Evolutionary conservation across 2,113 vertebrate genomes (phyloP).

Genomic region (Myrmecobius fasciatus): DNA sequence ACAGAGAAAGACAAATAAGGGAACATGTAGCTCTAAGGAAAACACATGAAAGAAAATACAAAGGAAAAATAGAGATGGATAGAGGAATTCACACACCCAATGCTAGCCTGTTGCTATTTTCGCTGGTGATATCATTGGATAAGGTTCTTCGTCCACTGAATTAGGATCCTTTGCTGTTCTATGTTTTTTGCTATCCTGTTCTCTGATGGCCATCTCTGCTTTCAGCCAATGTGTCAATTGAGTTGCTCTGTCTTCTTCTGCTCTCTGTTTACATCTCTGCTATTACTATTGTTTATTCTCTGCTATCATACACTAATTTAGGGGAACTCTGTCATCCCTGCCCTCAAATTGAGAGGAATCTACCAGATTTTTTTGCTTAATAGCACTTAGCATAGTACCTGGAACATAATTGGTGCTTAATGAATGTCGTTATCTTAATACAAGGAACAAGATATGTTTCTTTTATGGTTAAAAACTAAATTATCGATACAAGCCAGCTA

Average conservation of each 20-base stretch:
- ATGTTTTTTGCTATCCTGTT: neutral
- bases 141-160: neutral
- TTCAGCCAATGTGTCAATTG: neutral
- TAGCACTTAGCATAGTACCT: neutral
- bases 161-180: neutral
- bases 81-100: neutral
- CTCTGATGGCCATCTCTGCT: neutral
- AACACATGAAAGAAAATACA: neutral
- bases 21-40: neutral
- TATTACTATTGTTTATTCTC: neutral
- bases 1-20: neutral
- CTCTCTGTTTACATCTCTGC: neutral
- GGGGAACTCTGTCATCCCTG: neutral
- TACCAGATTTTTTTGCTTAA: neutral
- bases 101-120: neutral
- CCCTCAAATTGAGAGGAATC: neutral
- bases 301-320: neutral
- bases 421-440: neutral
- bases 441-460: neutral
- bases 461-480: neutral
- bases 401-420: neutral
- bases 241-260: neutral
- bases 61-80: neutral
- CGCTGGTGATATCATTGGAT: neutral
- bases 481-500: neutral